Percentiles rank a stretch among this genome's conserved stretches.
Evolutionary conservation across 2,797 vertebrate species (phyloP).

Genomic region (Allobates femoralis): DNA sequence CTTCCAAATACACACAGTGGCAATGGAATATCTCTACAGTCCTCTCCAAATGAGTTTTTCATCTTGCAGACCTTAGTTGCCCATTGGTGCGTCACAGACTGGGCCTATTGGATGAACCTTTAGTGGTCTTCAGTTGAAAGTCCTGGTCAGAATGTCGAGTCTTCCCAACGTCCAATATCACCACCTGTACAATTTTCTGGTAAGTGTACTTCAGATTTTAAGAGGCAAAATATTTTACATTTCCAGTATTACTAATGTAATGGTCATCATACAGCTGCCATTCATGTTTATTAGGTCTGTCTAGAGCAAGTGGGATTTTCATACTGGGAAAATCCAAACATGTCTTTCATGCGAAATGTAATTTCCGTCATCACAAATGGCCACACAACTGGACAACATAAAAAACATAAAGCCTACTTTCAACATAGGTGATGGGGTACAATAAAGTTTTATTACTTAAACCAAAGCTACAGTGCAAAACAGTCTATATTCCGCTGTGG

Average conservation of each 20-base stretch:
- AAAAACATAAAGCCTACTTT: neutral
- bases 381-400: neutral
- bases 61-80: no score
- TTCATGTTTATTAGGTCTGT: neutral
- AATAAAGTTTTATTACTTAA: constrained; percentile 14
- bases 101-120: no score
- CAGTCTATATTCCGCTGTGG: neutral
- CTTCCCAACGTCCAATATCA: no score
- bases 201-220: no score
- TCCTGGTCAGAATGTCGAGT: no score
- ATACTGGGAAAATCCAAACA: neutral
- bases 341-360: neutral
- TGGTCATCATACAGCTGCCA: neutral
- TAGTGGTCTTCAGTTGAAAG: no score
- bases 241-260: neutral
- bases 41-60: no score
- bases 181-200: no score
- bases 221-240: no score
- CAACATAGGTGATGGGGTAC: neutral
- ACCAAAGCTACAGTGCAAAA: neutral
- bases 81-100: no score
- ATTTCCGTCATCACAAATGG: neutral
- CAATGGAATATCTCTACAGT: no score
- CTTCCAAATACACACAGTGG: no score
- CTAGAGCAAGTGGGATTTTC: neutral